Base-by-base conservation (phyloP, 2,888 invertebrate genomes). In the Aradus depressus region DNA sequence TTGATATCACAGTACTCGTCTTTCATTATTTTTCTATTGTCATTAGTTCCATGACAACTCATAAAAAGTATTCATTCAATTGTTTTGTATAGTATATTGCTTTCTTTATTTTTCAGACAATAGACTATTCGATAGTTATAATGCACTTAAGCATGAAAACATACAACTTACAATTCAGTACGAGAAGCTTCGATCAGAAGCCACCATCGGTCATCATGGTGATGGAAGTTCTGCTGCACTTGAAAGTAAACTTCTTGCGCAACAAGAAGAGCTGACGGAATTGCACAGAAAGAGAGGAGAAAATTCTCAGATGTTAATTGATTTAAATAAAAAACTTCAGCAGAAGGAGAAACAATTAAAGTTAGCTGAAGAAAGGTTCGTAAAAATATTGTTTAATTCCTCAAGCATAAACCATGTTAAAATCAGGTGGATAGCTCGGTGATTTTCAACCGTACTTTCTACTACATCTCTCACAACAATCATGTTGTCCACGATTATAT, bases 261-360 rank as follows among this genome's bases (percentile, higher is more conserved):
- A 92, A 64, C 92, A 95, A 65, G 95, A 95, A 69, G 95, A 96
- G 66, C 70, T 96, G 28, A 91, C 93, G 0, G 89, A 87, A 51
- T 68, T 95, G 51, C 93, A 92, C 64, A 76, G 86, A 61, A 76
- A 88, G 51, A 81, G 88, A 67, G 90, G 93, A 38, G 93, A 95
- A 72, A 90, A 91, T 71, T 77, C 92, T 2, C 93, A 95, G 66
- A 84, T 90, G 71, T 86, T 95, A 58, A 87, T 95, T 55, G 91
- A 88, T 67, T 73, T 95, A 31, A 92, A 88, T 70, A 76, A 80
- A 58, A 79, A 78, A 68, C 72, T 92, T 35, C 88, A 90, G 66
- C 89, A 91, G 59, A 81, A 85, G 63, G 87, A 87, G 60, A 86
- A 84, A 64, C 74, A 80, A 57, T 66, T 91, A 53, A 74, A 49